Conservation (phyloP, 2,888 invertebrate genomes). For the Pristionchus entomophagus region DNA sequence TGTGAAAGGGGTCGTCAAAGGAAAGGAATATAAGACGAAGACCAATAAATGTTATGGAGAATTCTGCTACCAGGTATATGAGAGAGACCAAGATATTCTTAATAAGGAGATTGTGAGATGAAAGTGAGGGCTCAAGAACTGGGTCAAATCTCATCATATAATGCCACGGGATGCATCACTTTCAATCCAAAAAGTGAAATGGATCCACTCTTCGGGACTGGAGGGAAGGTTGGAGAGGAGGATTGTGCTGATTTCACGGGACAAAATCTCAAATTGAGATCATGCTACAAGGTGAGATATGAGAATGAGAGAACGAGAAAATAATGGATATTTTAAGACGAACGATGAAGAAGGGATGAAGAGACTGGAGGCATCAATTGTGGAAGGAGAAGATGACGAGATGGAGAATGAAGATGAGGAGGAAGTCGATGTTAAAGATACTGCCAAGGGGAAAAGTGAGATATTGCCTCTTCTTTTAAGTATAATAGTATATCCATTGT, state of each 20-base stretch:
- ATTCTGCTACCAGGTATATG: conserved; percentile 63
- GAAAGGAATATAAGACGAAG: conserved; percentile 59
- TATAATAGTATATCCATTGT: too few relatives aligned
- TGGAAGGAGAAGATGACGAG: conserved; percentile 50
- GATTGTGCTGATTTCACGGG: conserved; percentile 71
- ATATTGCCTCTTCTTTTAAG: too few relatives aligned
- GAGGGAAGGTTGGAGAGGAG: too few relatives aligned
- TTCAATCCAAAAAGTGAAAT: conserved; percentile 62
- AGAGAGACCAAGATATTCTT: neutral
- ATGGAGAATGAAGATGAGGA: conserved; percentile 58
- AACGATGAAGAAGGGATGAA: neutral
- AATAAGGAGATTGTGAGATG: neutral
- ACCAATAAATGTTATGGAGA: conserved; percentile 63
- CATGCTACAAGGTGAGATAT: conserved; percentile 63
- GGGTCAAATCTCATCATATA: conserved; percentile 68
- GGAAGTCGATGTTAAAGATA: conserved; percentile 49
- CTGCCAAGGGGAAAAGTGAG: neutral
- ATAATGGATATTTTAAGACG: neutral
- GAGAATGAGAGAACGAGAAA: conserved; percentile 63
- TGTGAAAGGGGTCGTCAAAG: conserved; percentile 64
- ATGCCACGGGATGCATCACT: conserved; percentile 69
- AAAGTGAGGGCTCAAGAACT: conserved; percentile 50
- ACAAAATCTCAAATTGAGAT: conserved; percentile 66
- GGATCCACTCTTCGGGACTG: conserved; percentile 70
- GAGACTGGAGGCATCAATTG: neutral